Evolutionary conservation across 2,888 invertebrate species (phyloP), one percentile per base, ranked within the genome.

Genomic region (Elaeidobius kamerunicus): DNA sequence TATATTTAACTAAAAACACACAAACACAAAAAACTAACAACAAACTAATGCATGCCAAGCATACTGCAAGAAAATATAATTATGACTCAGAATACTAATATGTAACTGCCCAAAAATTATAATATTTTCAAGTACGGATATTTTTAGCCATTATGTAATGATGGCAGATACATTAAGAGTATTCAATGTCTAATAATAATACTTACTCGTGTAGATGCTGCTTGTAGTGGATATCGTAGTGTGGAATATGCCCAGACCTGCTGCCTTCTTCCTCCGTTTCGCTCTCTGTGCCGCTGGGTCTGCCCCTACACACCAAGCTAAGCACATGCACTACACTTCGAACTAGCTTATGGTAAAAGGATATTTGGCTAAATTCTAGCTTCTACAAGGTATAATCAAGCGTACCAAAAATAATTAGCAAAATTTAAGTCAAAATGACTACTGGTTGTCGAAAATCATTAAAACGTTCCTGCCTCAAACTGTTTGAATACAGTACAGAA

Each of bases 271-370:
- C 57, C 34, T 87, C 87, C 58, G 85, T 86, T 74, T 87, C 87
- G 71, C 86, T 86, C 77, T 86, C 81, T 71, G 84, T 85, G 71
- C 84, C 80, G 69, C 80, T 80, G 69, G 79, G 80, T 67, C 78
- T 76, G 66, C 72, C 68, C 73, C 73, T 74, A 78, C 72, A 71
- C 78, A 75, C 72, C 73, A 74, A 71, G 71, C 71, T 71, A 72
- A 72, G 73, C 72, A 72, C 72, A 71, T 72, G 72, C 72, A 73
- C 70, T 69, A 55, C 55, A 43, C 32, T 53, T 73, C 23, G 27
- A 32, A 49, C 45, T 46, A 46, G 45, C 38, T 46, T 28, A 46
- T 44, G 35, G 35, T 44, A 15, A 30, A 30, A 30, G 30, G 35
- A 17, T 19, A 34, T 30, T 15, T 35, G 4, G 35, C 14, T 35